phyloP scores from a whole-genome alignment of 1,140 invertebrate genomes.

The Bombus affinis region DNA sequence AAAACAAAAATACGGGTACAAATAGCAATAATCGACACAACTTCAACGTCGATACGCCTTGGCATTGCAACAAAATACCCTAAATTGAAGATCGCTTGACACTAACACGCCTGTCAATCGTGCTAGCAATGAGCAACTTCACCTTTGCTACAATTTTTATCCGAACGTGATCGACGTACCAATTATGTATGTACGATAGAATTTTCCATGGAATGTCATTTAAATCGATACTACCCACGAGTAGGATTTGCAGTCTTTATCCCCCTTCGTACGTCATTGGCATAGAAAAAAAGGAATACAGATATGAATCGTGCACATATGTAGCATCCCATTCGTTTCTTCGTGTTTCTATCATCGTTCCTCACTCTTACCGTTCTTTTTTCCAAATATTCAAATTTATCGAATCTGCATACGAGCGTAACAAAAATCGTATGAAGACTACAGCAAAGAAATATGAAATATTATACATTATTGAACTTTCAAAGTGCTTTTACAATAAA shows the following conservation, averaged over 20 bases:
- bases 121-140: background rate
- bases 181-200: background rate
- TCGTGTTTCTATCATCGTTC: no score
- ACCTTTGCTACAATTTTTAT: constrained; percentile 34
- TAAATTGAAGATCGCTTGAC: constrained; percentile 20
- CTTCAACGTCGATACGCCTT: background rate
- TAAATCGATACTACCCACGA: background rate
- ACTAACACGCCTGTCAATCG: background rate
- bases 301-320: no score
- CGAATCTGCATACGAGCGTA: no score
- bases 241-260: background rate
- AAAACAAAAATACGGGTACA: background rate
- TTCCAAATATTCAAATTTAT: no score
- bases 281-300: background rate
- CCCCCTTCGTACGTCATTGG: background rate
- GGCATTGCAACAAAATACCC: background rate
- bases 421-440: no score
- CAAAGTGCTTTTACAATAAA: no score
- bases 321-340: no score
- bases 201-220: background rate
- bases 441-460: no score
- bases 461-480: no score
- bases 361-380: no score
- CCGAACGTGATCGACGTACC: constrained; percentile 2
- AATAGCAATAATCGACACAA: background rate